Evolutionary conservation across 2,113 vertebrate genomes (phyloP), one percentile per base, ranked within the genome.

Genomic region (Platysternon megacephalum): DNA sequence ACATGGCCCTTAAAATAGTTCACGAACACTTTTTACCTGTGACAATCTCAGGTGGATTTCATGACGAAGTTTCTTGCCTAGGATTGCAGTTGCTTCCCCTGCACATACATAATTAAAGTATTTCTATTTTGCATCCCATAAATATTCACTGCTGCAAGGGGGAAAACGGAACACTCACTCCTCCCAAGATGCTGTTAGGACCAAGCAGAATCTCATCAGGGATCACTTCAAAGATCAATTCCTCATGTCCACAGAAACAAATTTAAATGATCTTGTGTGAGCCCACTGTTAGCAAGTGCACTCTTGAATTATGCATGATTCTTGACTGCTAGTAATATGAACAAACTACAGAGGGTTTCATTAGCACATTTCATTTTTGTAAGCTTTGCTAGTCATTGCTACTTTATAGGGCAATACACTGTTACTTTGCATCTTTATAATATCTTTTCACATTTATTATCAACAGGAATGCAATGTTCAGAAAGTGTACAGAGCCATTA

Each of bases 31-130:
- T 12, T 81, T 83, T 44, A 96, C 65, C 51, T 85, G 14, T 82
- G 93, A 96, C 65, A 94, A 21, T 49, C 86, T 90, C 87, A 93
- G 72, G 65, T 61, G 93, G 58, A 87, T 95, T 91, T 91, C 85
- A 61, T 58, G 91, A 55, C 87, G n/a, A 97, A 91, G 35, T 79
- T 24, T 14, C 94, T 94, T 97, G n/a, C 81, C 86, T 39, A 90
- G n/a, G 28, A 82, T 56, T 86, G 82, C 49, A 91, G 51, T 46
- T 89, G 84, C 95, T 97, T 90, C 82, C 82, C 42, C 58, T 78
- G 44, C 17, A 55, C 91, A 97, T 96, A 84, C 87, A 97, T 95
- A 96, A 97, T 97, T 98, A 94, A 97, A 97, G 74, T 53, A 80
- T 89, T 96, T 52, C 85, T 95, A 91, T 92, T 97, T 90, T 95